These are phyloP conservation scores for Dipodomys merriami DNA, from an alignment of 2,113 vertebrate species.

Conservation along the genomic window DNA sequence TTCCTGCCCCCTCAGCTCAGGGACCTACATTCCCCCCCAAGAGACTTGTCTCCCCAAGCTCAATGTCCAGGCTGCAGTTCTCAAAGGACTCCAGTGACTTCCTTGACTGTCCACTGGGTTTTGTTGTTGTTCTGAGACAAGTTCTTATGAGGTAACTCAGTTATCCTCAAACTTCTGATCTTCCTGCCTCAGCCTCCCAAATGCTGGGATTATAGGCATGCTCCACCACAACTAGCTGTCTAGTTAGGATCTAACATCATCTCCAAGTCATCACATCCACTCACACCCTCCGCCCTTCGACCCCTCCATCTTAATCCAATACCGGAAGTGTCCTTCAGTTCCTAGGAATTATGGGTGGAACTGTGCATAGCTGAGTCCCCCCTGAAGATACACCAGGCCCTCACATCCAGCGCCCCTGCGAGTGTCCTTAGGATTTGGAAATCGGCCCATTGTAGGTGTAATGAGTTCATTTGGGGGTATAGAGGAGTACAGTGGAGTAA, in stretches of 20 bases:
- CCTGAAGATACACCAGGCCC: background rate
- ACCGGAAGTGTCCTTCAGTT: background rate
- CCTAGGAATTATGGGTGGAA: too few species aligned
- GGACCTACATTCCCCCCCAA: too few species aligned
- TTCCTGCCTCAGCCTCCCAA: too few species aligned
- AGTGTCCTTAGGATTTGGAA: background rate
- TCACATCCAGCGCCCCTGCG: background rate
- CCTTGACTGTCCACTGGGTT: background rate
- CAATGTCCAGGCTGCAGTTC: too few species aligned
- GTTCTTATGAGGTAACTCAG: too few species aligned
- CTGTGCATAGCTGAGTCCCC: background rate
- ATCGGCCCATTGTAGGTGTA: background rate
- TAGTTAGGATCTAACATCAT: background rate
- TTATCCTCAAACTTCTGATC: too few species aligned
- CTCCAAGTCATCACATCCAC: accelerated
- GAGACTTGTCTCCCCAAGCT: too few species aligned
- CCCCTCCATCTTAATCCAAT: accelerated
- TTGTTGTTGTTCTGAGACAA: background rate
- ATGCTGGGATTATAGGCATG: too few species aligned
- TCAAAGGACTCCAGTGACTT: background rate
- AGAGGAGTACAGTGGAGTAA: too few species aligned
- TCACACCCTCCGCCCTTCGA: background rate
- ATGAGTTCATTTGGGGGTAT: background rate
- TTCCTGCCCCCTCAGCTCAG: background rate
- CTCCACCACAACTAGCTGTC: too few species aligned